A percentile compares a stretch with the other conserved stretches of the same genome.
phyloP scores from a whole-genome alignment of 2,113 vertebrate genomes.

The Melanostigma gelatinosum region DNA sequence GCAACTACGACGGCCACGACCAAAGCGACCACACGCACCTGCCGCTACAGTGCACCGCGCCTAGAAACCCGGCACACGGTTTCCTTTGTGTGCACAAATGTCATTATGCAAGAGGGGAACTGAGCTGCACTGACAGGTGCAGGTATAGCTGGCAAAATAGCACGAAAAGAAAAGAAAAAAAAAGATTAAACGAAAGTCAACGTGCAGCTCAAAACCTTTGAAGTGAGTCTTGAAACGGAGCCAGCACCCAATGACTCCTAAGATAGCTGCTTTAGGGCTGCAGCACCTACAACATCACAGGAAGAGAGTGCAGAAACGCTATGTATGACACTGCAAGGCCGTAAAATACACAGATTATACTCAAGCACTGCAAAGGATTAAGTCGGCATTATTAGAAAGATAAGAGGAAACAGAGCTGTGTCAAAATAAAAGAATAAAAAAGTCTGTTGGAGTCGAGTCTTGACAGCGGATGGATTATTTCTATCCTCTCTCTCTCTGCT shows the following conservation, averaged over 20 bases:
- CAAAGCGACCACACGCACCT: conserved; percentile 60
- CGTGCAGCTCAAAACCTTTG: conserved; percentile 50
- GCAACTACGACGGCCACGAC: conserved; percentile 29
- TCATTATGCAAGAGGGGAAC: conserved; percentile 43
- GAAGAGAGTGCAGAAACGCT: conserved; percentile 5
- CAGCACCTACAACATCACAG: conserved; percentile 21
- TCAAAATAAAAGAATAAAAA: background rate
- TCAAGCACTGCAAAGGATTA: background rate
- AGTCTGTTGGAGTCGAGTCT: conserved; percentile 2
- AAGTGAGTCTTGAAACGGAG: conserved; percentile 54
- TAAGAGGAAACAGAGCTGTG: background rate
- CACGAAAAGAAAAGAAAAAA: conserved; percentile 3
- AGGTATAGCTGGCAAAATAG: conserved; percentile 30
- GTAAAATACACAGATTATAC: conserved; percentile 20
- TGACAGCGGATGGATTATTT: conserved; percentile 20
- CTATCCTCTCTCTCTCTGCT: conserved; percentile 6
- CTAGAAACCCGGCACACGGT: conserved; percentile 26
- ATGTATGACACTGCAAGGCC: background rate
- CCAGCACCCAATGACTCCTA: conserved; percentile 39
- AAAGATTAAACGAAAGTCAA: conserved; percentile 26
- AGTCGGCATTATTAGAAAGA: conserved; percentile 12
- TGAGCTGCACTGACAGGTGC: conserved; percentile 42
- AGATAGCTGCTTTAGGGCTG: conserved; percentile 25
- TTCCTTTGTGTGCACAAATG: conserved; percentile 54
- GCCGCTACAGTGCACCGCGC: conserved; percentile 39